A percentile compares a stretch with the other conserved stretches of the same genome.
Conservation (phyloP, 2,888 invertebrate species). For the Stenodera caucasica region DNA sequence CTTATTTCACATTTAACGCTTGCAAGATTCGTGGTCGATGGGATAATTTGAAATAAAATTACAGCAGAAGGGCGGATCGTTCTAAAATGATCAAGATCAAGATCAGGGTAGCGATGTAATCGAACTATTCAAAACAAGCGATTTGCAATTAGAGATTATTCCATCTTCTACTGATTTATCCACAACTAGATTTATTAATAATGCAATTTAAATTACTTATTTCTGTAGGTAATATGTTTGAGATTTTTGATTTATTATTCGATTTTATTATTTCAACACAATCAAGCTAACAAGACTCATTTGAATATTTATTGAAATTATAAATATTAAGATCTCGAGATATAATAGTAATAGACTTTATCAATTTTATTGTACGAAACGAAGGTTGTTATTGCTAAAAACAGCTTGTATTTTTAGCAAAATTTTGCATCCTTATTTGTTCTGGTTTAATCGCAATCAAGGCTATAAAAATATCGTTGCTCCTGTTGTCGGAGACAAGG, state of each 20-base stretch:
- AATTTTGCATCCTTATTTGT: constrained; percentile 26
- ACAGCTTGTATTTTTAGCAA: constrained; percentile 1
- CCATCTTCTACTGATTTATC: too few species aligned
- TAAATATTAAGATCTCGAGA: background rate
- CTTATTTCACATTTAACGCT: constrained; percentile 52
- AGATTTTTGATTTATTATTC: background rate
- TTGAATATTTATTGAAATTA: background rate
- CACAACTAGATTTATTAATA: too few species aligned
- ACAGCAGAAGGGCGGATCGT: background rate
- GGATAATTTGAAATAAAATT: background rate
- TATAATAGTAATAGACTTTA: too few species aligned
- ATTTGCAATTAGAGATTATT: background rate
- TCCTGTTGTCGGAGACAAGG: constrained; percentile 1
- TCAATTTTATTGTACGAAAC: background rate
- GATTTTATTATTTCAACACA: background rate
- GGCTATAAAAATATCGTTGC: constrained; percentile 20
- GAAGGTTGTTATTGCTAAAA: too few species aligned
- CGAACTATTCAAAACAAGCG: background rate
- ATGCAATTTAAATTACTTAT: background rate
- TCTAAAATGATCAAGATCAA: background rate
- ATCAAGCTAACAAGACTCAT: background rate
- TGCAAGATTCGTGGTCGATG: constrained; percentile 39
- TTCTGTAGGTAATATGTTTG: background rate
- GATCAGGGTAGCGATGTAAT: background rate
- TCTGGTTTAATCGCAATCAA: constrained; percentile 20